These are phyloP conservation scores for Grallaria varia DNA, from an alignment of 2,113 vertebrate species.

Conservation along the genomic window DNA sequence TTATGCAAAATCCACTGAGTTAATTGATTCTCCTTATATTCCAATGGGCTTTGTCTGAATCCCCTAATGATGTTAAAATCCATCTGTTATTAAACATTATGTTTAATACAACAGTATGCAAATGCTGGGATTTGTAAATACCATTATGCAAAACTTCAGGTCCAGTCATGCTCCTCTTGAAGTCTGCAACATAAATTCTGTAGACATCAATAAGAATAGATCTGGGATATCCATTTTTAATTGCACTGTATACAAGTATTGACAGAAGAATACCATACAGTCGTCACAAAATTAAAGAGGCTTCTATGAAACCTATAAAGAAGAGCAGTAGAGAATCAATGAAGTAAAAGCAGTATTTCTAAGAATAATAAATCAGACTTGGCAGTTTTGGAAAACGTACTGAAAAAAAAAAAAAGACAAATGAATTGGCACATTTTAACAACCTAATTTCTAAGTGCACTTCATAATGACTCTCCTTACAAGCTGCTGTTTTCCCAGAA, in stretches of 20 bases:
- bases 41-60: neutral
- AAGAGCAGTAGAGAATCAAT: conserved; percentile 57
- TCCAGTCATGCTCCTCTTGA: neutral
- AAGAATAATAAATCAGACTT: conserved; percentile 62
- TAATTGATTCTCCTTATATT: conserved; percentile 3
- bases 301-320: conserved; percentile 60
- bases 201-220: neutral
- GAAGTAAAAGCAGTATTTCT: conserved; percentile 63
- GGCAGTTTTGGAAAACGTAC: conserved; percentile 60
- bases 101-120: conserved; percentile 30
- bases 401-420: conserved; percentile 53
- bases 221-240: conserved; percentile 51
- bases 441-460: conserved; percentile 83
- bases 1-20: conserved; percentile 24
- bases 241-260: conserved; percentile 65
- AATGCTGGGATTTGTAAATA: neutral
- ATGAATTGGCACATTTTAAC: conserved; percentile 67
- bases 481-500: conserved; percentile 68
- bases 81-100: conserved; percentile 26
- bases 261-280: conserved; percentile 66
- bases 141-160: conserved; percentile 19
- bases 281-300: conserved; percentile 69
- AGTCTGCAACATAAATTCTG: neutral
- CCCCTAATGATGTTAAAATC: conserved; percentile 42
- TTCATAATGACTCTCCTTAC: conserved; percentile 71